phyloP scores from a whole-genome alignment of 2,888 invertebrate genomes.

The Xestia ashworthii region DNA sequence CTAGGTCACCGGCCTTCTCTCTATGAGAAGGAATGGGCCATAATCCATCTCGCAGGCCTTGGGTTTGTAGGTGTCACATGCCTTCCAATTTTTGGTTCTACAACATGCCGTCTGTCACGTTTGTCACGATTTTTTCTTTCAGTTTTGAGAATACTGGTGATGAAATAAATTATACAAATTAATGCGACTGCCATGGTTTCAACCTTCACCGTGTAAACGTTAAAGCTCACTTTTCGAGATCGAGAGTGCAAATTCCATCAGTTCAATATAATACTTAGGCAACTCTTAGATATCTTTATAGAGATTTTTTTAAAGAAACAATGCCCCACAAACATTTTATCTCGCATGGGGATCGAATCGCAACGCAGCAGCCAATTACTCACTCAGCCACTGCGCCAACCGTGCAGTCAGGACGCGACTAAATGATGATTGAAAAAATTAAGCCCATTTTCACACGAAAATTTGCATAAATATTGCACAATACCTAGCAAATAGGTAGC shows the following conservation, averaged over 20 bases:
- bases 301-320: too few relatives aligned
- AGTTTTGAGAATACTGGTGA: background rate
- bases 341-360: too few relatives aligned
- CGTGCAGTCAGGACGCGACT: fast-evolving
- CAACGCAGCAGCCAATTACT: too few relatives aligned
- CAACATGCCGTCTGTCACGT: background rate
- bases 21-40: background rate
- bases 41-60: background rate
- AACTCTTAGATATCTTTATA: too few relatives aligned
- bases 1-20: background rate
- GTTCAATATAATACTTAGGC: too few relatives aligned
- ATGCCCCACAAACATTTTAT: too few relatives aligned
- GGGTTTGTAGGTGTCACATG: background rate
- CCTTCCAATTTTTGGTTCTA: background rate
- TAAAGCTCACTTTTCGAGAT: too few relatives aligned
- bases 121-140: background rate
- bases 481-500: background rate
- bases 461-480: too few relatives aligned
- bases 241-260: too few relatives aligned
- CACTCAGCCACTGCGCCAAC: too few relatives aligned
- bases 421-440: background rate
- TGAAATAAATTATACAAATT: background rate
- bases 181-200: background rate
- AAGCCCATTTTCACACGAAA: too few relatives aligned
- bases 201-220: too few relatives aligned